Percentiles rank a stretch among this genome's conserved stretches.
These are phyloP conservation scores for Oxyteleia sp. DNA, from an alignment of 2,888 invertebrate species.

Conservation along the genomic window DNA sequence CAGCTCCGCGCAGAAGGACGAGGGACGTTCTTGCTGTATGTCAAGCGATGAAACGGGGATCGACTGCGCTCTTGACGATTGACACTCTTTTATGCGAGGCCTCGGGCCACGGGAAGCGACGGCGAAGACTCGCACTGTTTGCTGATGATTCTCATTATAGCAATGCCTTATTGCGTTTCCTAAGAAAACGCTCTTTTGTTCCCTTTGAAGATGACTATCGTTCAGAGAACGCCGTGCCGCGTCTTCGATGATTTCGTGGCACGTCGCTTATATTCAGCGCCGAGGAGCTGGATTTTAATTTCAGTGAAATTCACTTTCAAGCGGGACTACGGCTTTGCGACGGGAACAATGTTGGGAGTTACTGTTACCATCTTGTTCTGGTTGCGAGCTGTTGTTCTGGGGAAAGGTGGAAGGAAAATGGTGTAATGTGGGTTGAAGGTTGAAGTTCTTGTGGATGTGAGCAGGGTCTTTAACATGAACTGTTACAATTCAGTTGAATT, in stretches of 20 bases:
- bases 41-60: constrained; percentile 1
- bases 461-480: no score
- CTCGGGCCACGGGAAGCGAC: constrained; percentile 12
- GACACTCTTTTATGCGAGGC: constrained; percentile 51
- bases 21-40: neutral
- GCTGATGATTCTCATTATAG: constrained; percentile 66
- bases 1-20: constrained; percentile 22
- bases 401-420: no score
- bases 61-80: constrained; percentile 41
- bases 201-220: constrained; percentile 49
- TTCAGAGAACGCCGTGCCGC: neutral
- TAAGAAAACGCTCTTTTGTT: constrained; percentile 57
- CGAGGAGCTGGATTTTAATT: constrained; percentile 11
- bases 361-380: no score
- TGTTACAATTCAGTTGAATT: no score
- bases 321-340: no score
- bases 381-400: no score
- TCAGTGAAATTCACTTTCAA: constrained; percentile 14
- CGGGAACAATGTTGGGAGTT: no score
- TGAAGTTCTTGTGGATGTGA: no score
- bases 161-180: constrained; percentile 54
- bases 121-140: constrained; percentile 39
- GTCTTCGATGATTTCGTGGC: constrained; percentile 13
- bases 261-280: neutral
- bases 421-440: no score